Base-by-base conservation (phyloP, 35 echinoderm and acorn worm species). In the Patiria miniata region DNA sequence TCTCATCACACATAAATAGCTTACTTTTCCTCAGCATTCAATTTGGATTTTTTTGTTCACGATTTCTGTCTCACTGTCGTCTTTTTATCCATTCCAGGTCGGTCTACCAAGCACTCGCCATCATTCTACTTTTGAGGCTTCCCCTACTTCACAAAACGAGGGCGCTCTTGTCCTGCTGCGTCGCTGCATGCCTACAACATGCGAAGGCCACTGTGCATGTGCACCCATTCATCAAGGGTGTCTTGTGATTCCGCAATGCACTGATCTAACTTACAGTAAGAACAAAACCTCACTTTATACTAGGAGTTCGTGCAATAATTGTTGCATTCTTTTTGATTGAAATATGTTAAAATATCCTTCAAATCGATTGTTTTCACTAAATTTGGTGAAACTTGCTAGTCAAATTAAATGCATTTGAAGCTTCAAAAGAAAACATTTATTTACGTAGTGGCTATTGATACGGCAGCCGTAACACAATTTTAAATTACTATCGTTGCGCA, bases 201-300 rank as follows among this genome's bases (percentile, higher is more conserved):
- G 86, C 54, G 69, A 78, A 28, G 73, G 86, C 30, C 69, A 87
- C 60, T 87, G 86, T 30, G 37, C 68, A 1, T 87, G 86, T 56
- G 86, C 76, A 79, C 73, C 86, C 22, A 30, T 54, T 5, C 6
- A 87, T 77, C 5, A 0, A 79, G 40, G 21, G 7, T 87, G 86
- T 56, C 82, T 73, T 14, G 19, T 26, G 3, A n/a, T 32, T 14
- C 65, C 2, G 2, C 4, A 12, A 6, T 73, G 65, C 34, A 8
- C 19, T 73, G 65, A 73, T 30, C 14, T 30, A 4, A 73, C 21
- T 5, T 26, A 34, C 23, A 30, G 65, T 73, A 73, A 36, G 65
- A 47, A 47, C 42, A 47, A 47, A 12, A 6, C 12, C 12, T 47
- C 42, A 4, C 4, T 47, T 6, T 47, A 47, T 12, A 47, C 42